Base-by-base conservation (phyloP, 2,888 invertebrate genomes). In the Galeruca laticollis region DNA sequence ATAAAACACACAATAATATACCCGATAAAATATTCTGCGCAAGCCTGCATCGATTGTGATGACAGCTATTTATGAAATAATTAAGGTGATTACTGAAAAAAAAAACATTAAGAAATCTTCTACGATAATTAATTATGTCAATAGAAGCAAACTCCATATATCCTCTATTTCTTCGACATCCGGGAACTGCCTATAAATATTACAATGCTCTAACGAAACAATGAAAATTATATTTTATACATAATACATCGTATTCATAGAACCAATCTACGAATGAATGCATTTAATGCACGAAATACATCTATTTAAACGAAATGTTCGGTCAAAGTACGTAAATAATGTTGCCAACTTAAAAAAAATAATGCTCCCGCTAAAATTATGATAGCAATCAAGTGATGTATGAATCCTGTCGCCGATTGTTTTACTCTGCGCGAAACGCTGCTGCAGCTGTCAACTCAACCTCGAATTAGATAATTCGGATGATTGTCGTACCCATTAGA, bases 361-460 rank as follows among this genome's bases (percentile, higher is more conserved):
- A 49, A 56, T 26, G 18, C 47, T 56, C 20, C 61, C 57, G 69
- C 60, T 64, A 64, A 64, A 60, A 40, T 63, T 69, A 69, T 63
- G 59, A 69, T 69, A 52, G 68, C 71, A 71, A 59, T 70, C 69
- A 72, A 76, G 69, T 74, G 76, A 75, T 72, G 75, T 77, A 77
- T 77, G 71, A 77, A 76, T 77, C 77, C 77, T 76, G 77, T 72
- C 71, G 68, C 63, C 68, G 68, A 72, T 72, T 72, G 73, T 76
- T 72, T 33, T 21, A 13, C 37, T 52, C 52, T 40, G 33, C 52
- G 68, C 60, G 66, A 62, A 67, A 69, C 68, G n/a, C n/a, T n/a
- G n/a, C n/a, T n/a, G n/a, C n/a, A n/a, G 68, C 33, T 69, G 60
- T 71, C 72, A 72, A 74, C 72, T 72, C 70, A 73, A 70, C 76